Conservation (phyloP, 2,888 invertebrate genomes). For the Osedax frankpressi region DNA sequence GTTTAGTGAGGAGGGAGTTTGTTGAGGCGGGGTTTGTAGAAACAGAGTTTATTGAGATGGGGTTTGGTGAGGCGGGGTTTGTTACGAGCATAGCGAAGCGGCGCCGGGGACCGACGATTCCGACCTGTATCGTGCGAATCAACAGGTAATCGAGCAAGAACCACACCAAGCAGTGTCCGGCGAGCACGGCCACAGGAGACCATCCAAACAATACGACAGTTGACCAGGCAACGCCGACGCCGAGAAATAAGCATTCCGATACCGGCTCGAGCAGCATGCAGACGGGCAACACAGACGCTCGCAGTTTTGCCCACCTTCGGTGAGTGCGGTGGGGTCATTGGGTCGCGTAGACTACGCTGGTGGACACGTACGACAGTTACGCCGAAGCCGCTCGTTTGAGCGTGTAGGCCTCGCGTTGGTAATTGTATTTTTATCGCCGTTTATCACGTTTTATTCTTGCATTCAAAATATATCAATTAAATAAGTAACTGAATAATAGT, state of each 20-base stretch:
- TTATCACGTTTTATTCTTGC: no score
- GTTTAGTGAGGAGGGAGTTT: no score
- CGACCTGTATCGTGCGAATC: constrained; percentile 47
- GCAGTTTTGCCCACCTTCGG: constrained; percentile 77
- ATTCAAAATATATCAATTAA: no score
- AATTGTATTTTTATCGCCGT: no score
- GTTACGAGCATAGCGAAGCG: no score
- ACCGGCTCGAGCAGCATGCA: constrained; percentile 83
- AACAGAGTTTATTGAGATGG: neutral
- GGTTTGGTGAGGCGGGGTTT: neutral
- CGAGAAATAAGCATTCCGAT: constrained; percentile 83
- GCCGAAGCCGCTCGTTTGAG: neutral
- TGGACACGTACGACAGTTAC: neutral
- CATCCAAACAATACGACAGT: constrained; percentile 67
- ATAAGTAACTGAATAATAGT: no score
- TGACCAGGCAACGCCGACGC: constrained; percentile 80
- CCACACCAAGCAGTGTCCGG: constrained; percentile 85
- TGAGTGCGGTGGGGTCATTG: neutral
- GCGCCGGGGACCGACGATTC: neutral
- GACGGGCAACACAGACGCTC: constrained; percentile 88
- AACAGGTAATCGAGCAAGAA: constrained; percentile 89
- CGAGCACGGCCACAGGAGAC: constrained; percentile 77
- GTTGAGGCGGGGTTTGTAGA: no score
- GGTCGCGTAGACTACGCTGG: neutral
- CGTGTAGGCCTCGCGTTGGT: no score